Evolutionary conservation across 2,113 vertebrate genomes (phyloP), one percentile per base, ranked within the genome.

Genomic region (Eretmochelys imbricata): DNA sequence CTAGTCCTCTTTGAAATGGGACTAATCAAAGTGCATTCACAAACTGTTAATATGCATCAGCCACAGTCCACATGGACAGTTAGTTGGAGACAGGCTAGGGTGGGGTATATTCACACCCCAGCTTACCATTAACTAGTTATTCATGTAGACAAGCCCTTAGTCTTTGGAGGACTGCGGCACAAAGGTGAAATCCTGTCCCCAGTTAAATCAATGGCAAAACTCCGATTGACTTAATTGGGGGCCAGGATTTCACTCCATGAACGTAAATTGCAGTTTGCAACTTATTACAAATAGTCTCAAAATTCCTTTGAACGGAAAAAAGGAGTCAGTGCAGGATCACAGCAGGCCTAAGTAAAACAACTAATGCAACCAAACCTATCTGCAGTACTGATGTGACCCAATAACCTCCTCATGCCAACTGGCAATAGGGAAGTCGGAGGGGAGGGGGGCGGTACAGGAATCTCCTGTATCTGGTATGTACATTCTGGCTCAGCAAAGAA

Each of bases 91-190:
- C 29, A 62, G 29, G 59, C 13, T 35, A 62, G 27, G 29, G 59
- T 14, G 31, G 29, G 29, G 59, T 31, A 62, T 29, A 62, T 31
- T 62, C 29, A 27, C 22, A 57, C 55, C 55, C 55, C 55, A 57
- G 55, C 24, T 57, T 57, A 25, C 25, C 55, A 57, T 25, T 57
- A 24, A 25, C 22, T 27, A 62, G 13, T 62, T 62, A 62, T 62
- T 35, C 59, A 62, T 62, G 59, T 16, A 62, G 29, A 35, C 13
- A 35, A 62, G 59, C 6, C 27, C 29, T 62, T 62, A 62, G 6
- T 25, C 55, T 1, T 0, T 0, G 0, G 29, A 78, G 83, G 49
- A 13, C 49, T 90, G 57, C 6, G 59, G 59, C 84, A 65, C 75
- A 5, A 12, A 80, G 20, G 50, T 27, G n/a, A 80, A 82, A 54